Percentiles rank a stretch among this genome's conserved stretches.
These are phyloP conservation scores for Tinamus guttatus DNA, from an alignment of 2,113 vertebrate species.

Conservation along the genomic window DNA sequence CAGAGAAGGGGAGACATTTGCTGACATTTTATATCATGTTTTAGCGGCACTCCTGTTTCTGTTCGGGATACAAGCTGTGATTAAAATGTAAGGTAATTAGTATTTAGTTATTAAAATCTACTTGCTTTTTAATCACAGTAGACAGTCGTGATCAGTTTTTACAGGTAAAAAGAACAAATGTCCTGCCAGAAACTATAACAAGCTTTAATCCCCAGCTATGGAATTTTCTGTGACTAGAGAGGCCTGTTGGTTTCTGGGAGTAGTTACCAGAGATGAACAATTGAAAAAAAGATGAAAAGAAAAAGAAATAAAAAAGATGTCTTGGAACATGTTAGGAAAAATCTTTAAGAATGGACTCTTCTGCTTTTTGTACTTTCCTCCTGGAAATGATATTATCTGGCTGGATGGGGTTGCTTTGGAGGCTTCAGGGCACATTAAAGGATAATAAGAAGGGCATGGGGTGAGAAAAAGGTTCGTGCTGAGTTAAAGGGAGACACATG, in stretches of 20 bases:
- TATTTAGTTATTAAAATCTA: slow-evolving; percentile 26
- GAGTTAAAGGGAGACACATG: slow-evolving; percentile 78
- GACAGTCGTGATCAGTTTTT: slow-evolving; percentile 27
- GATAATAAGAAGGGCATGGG: slow-evolving; percentile 84
- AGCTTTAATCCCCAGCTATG: not conserved
- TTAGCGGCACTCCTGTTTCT: slow-evolving; percentile 14
- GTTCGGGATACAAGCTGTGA: not conserved
- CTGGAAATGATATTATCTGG: not conserved
- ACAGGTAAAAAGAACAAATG: not conserved
- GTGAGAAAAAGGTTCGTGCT: slow-evolving; percentile 82
- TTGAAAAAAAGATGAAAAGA: slow-evolving; percentile 28
- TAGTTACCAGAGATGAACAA: not conserved
- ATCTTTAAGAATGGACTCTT: not conserved
- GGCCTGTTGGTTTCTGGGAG: not conserved
- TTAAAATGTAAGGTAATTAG: slow-evolving; percentile 39
- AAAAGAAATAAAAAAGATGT: not conserved
- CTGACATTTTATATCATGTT: slow-evolving; percentile 34
- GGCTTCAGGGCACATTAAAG: slow-evolving; percentile 67
- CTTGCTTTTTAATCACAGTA: slow-evolving; percentile 27
- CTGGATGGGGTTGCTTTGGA: slow-evolving; percentile 48
- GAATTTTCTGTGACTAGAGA: not conserved
- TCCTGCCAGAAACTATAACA: not conserved
- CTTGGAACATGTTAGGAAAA: slow-evolving; percentile 5
- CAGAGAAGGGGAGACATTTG: slow-evolving; percentile 14
- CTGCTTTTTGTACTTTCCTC: not conserved